Evolutionary conservation across 2,797 vertebrate genomes (phyloP), one percentile per base, ranked within the genome.

Genomic region (Astyanax mexicanus): DNA sequence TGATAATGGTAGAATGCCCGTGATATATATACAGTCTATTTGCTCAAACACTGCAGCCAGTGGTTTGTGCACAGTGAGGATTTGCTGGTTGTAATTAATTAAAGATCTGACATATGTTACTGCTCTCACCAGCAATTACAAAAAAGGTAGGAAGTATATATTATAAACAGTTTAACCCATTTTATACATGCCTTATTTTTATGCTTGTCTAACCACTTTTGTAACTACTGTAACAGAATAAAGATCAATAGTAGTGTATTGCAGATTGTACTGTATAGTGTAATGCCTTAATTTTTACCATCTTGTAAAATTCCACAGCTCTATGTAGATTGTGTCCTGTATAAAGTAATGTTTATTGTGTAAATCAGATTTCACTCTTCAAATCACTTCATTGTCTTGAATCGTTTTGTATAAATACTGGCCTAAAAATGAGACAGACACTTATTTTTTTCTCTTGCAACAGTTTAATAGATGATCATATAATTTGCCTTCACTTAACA

Each of bases 391-490:
- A n/a, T 7, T 29, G 12, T 29, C 13, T 7, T 57, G 54, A 11
- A n/a, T 15, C n/a, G n/a, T n/a, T n/a, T 9, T 7, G 49, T n/a
- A n/a, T n/a, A n/a, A n/a, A 60, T 45, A 3, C 29, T 61, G 29
- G 37, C 5, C 5, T 42, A 3, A 10, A 62, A 81, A 71, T 45
- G 44, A 79, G 11, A 72, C 17, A 67, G 35, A 38, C 32, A 51
- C n/a, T 1, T 42, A 40, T 37, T 27, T 38, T 73, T 42, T 54
- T 49, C 47, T 51, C 72, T 79, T 67, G 69, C 61, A 77, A 42
- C 17, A 58, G 71, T 84, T 81, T 84, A 81, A 81, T 79, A 65
- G 47, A 55, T 79, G 35, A 66, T 77, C 64, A 55, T 75, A 72
- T 57, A 70, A 74, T 66, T 72, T 21, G 15, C 54, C 35, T 69